These are phyloP conservation scores for Setipinna tenuifilis DNA, from an alignment of 2,797 vertebrate species.

Conservation along the genomic window DNA sequence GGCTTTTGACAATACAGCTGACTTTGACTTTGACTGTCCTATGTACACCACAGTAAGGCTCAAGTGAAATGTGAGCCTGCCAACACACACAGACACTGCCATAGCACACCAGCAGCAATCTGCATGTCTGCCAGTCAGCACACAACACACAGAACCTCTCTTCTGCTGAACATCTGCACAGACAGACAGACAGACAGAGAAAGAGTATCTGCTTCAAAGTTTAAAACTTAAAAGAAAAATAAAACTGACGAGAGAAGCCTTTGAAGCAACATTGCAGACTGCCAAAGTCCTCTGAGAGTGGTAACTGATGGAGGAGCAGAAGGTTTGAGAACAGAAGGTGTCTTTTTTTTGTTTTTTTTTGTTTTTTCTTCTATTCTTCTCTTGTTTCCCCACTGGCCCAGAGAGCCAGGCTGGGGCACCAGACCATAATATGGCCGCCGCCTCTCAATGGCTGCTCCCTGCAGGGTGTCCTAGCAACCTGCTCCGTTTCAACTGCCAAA, in stretches of 20 bases:
- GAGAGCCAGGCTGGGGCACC: neutral
- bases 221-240: neutral
- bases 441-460: neutral
- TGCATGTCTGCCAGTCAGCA: neutral
- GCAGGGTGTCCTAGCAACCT: neutral
- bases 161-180: neutral
- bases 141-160: neutral
- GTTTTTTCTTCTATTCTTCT: no score
- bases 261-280: neutral
- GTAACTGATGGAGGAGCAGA: neutral
- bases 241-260: neutral
- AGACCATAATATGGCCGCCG: conserved; percentile 1
- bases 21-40: no score
- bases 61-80: neutral
- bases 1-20: no score
- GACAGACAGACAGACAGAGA: no score
- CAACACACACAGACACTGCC: neutral
- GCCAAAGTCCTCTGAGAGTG: neutral
- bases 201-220: neutral
- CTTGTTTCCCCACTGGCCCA: neutral
- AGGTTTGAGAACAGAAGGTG: neutral
- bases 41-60: neutral
- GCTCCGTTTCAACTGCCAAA: neutral
- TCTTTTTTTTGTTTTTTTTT: neutral
- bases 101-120: neutral